A percentile compares a stretch with the other conserved stretches of the same genome.
These are phyloP conservation scores for Micronycteris hirsuta DNA, from an alignment of 2,113 vertebrate genomes.

Conservation along the genomic window DNA sequence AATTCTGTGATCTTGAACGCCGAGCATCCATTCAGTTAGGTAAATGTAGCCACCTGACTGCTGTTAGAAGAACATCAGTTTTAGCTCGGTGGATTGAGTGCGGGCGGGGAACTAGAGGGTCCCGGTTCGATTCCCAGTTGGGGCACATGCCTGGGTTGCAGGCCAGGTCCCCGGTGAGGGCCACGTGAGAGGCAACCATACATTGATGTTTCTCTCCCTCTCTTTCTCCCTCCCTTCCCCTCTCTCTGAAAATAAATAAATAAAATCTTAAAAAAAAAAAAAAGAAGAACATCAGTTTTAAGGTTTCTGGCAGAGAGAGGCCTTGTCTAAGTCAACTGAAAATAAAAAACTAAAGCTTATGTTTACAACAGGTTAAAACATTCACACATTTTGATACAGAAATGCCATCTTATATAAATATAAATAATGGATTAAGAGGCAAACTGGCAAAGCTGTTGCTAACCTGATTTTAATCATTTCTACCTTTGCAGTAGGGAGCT, in stretches of 20 bases:
- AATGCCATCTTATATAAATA: constrained; percentile 21
- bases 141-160: too few relatives aligned
- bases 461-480: constrained; percentile 55
- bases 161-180: too few relatives aligned
- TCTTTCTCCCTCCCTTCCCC: too few relatives aligned
- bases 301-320: constrained; percentile 7
- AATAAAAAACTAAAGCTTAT: not conserved
- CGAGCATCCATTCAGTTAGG: not conserved
- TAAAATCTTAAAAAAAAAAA: too few relatives aligned
- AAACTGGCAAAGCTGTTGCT: not conserved
- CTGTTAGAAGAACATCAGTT: not conserved
- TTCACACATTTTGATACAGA: constrained; percentile 37
- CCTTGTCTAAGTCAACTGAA: not conserved
- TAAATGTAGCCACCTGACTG: not conserved
- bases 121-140: too few relatives aligned
- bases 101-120: too few relatives aligned
- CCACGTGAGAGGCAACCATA: too few relatives aligned
- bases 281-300: not conserved
- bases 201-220: too few relatives aligned
- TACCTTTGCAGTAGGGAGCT: constrained; percentile 21
- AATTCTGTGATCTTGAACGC: not conserved
- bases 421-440: constrained; percentile 33
- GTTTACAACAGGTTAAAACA: constrained; percentile 52
- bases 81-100: too few relatives aligned
- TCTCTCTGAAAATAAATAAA: too few relatives aligned